Evolutionary conservation across 2,888 invertebrate genomes (phyloP), one percentile per base, ranked within the genome.

Genomic region (Ametastegia equiseti): DNA sequence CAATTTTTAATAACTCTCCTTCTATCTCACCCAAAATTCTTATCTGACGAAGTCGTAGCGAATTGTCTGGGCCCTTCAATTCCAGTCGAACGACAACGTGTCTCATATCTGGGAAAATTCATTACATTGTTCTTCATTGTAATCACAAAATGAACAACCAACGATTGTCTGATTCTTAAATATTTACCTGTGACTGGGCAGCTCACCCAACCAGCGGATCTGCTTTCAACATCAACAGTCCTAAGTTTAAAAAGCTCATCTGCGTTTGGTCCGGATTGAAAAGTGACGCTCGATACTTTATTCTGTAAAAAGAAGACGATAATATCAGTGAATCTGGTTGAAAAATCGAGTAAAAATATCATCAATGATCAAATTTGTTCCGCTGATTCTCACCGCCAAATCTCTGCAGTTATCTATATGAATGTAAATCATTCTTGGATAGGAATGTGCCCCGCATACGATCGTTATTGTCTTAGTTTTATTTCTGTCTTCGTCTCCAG

Each of bases 361-460:
- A 71, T 60, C 69, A 30, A 54, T 54, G 42, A 50, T 15, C 23
- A 50, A 1, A 39, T 1, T 63, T 11, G 1, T 11, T 63, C 2
- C 2, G 23, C 80, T 19, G 39, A 47, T 45, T 90, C 94, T 93
- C 90, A 97, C 97, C 91, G 95, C 96, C 84, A 98, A 94, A 91
- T 98, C 98, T 69, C 98, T 94, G 79, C 98, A 97, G 89, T 99
- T 99, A 91, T 99, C 99, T 57, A 99, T 94, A 89, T 98, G 98
- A 57, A 99, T 95, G 87, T 97, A 97, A 19, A 99, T 92, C 84
- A 97, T 93, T 83, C 94, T 94, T 0, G 97, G 96, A 80, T 94
- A 93, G 60, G 95, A 94, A 82, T 94, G 93, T 82, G 95, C 93
- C 83, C 94, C 91, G 85, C 94, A 95, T 0, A 94, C 93, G 27